Conservation (phyloP, 2,113 vertebrate species). For the Tyto alba region DNA sequence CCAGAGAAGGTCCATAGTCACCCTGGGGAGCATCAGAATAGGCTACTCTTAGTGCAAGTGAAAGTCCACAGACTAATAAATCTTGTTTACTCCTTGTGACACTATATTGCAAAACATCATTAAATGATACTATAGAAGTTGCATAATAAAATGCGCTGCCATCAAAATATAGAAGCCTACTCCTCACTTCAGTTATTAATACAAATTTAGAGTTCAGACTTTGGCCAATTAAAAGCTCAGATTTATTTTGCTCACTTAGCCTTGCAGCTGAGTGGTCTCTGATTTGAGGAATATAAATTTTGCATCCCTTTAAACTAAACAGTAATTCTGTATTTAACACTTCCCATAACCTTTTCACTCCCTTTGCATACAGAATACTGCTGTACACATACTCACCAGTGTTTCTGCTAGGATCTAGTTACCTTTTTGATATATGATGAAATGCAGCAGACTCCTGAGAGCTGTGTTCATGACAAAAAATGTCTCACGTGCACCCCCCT, state of each 20-base stretch:
- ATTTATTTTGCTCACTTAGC: constrained; percentile 49
- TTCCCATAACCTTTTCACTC: neutral
- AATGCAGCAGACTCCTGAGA: neutral
- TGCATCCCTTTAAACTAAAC: constrained; percentile 44
- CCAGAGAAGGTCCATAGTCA: neutral
- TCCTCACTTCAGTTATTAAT: constrained; percentile 17
- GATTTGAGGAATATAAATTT: constrained; percentile 55
- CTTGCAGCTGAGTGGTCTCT: constrained; percentile 29
- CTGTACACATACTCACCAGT: neutral
- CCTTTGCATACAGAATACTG: neutral
- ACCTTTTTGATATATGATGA: neutral
- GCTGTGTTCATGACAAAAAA: neutral
- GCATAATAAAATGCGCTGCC: constrained; percentile 2
- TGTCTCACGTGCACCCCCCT: neutral
- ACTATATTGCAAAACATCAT: neutral
- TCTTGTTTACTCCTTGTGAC: neutral
- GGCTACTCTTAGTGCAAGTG: neutral
- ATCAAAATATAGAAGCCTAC: neutral
- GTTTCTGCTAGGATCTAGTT: neutral
- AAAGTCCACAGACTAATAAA: neutral
- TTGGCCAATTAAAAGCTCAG: constrained; percentile 29
- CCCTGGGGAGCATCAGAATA: neutral
- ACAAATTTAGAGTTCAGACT: constrained; percentile 14
- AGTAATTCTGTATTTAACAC: constrained; percentile 39
- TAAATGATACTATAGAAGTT: neutral